These are phyloP conservation scores for Epinephelus lanceolatus DNA, from an alignment of 2,113 vertebrate genomes.

Conservation along the genomic window DNA sequence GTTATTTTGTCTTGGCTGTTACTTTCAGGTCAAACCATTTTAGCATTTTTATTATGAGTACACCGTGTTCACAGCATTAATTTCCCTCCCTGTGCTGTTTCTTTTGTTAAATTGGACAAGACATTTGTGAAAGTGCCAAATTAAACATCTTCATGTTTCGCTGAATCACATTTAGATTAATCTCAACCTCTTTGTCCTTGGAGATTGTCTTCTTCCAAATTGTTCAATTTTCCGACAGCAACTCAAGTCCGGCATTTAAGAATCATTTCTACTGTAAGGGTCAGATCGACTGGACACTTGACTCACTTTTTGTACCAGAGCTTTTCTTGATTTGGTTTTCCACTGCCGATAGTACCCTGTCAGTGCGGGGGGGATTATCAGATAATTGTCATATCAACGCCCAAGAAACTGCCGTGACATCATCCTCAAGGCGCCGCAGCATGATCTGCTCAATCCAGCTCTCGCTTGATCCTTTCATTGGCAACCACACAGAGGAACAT, in stretches of 20 bases:
- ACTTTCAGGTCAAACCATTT: not conserved
- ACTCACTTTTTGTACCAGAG: too few species aligned
- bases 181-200: not conserved
- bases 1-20: not conserved
- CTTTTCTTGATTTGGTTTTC: too few species aligned
- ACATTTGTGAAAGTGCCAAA: constrained; percentile 3
- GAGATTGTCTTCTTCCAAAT: not conserved
- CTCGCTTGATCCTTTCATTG: too few species aligned
- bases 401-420: too few species aligned
- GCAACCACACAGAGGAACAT: too few species aligned
- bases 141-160: not conserved
- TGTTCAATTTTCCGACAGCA: not conserved
- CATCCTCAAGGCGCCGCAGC: too few species aligned
- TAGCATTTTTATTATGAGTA: not conserved
- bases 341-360: too few species aligned
- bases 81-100: not conserved
- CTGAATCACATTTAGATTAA: constrained; percentile 7
- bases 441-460: too few species aligned
- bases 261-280: too few species aligned
- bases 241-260: not conserved
- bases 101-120: constrained; percentile 1
- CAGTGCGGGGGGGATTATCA: too few species aligned
- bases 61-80: not conserved
- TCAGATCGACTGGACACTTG: too few species aligned
- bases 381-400: too few species aligned